Conservation (phyloP, 2,113 vertebrate species). For the Paramisgurnus dabryanus region DNA sequence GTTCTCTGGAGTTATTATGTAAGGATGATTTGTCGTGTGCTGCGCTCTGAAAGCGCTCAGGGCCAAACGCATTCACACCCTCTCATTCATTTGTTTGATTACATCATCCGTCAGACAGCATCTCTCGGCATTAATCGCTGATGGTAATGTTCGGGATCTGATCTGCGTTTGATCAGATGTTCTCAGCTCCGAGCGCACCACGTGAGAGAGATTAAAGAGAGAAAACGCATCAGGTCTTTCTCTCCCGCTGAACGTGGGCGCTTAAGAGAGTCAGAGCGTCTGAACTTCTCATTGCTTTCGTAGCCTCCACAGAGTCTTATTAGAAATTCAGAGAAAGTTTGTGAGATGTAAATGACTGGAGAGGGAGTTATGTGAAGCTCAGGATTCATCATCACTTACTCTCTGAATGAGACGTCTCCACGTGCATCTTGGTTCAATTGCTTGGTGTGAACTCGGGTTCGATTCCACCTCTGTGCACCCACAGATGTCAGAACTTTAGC, state of each 20-base stretch:
- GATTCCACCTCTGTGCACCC: background rate
- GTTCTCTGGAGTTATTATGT: conserved; percentile 52
- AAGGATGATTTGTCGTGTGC: conserved; percentile 33
- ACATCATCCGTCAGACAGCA: background rate
- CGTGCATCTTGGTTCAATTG: background rate
- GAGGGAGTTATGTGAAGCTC: conserved; percentile 27
- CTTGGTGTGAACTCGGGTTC: background rate
- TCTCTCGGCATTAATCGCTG: conserved; percentile 15
- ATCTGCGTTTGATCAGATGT: conserved; percentile 34
- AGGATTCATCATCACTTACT: background rate
- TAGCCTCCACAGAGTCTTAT: conserved; percentile 57
- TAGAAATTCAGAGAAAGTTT: conserved; percentile 58
- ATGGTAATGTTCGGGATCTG: conserved; percentile 24
- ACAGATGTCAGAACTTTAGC: too few relatives aligned
- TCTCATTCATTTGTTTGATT: conserved; percentile 20
- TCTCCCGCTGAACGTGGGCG: conserved; percentile 48
- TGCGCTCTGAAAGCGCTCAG: conserved; percentile 8
- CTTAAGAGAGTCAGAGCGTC: conserved; percentile 64
- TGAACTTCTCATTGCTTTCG: conserved; percentile 68
- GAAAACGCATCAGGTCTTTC: conserved; percentile 36
- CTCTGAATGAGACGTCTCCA: background rate
- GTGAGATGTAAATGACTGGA: conserved; percentile 58
- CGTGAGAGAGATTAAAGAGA: conserved; percentile 50
- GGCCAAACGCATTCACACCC: conserved; percentile 1
- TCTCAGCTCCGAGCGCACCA: conserved; percentile 21